Base-by-base conservation (phyloP, 2,888 invertebrate species). In the Drosophila putrida region DNA sequence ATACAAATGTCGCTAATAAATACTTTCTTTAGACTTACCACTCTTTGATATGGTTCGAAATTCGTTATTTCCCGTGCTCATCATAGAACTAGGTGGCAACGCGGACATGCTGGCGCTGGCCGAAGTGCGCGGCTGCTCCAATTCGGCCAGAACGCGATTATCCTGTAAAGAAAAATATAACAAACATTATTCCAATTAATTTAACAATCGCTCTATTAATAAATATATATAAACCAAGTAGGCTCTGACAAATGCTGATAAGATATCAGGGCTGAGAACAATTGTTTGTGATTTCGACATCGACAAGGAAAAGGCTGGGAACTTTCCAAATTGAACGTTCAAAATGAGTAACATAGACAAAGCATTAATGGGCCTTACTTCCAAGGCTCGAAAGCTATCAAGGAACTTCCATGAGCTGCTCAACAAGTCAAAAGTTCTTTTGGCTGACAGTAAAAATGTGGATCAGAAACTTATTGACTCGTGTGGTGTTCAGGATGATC, bases 141-240 rank as follows among this genome's bases (percentile, higher is more conserved):
- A 93, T 92, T 98, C 98, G 78, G 98, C 97, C 90, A 98, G 94
- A 89, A 98, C 96, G 88, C 96, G 94, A 93, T 96, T 96, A 93
- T 96, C 96, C 93, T 93, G 84, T 6, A 78, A 66, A 67, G 9
- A 43, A 36, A 6, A 36, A 13, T 4, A 0, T 8, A 35, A 51
- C 36, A 33, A 6, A 4, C 5, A 38, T 9, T 33, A 5, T 28
- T 8, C 28, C 28, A 28, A 20, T 20, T 20, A 20, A 20, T 20
- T 20, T 20, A 20, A 20, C 20, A 20, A 20, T 20, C 20, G 20
- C 5, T 28, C 5, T 28, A 5, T 3, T 28, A 28, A 28, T 28
- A 6, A 28, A 28, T 28, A 28, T 28, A 28, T 28, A 8, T 28
- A 28, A 38, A 28, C 33, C 2, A 10, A 66, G 59, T 50, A 13